These are phyloP conservation scores for Thermophis baileyi DNA, from an alignment of 2,113 vertebrate genomes.

Conservation along the genomic window DNA sequence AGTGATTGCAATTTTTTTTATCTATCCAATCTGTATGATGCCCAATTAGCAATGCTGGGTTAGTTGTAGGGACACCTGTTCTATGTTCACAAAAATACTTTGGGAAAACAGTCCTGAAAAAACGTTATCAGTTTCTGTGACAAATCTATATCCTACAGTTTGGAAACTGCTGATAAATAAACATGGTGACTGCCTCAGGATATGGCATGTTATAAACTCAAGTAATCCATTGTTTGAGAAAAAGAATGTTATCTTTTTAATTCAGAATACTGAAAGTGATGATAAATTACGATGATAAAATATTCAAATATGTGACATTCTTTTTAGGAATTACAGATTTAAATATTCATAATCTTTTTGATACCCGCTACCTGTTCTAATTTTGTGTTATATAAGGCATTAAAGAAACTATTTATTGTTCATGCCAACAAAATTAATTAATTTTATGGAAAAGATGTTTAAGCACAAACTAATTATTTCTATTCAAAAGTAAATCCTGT, in stretches of 20 bases:
- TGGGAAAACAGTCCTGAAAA: not conserved
- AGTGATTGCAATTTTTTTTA: not conserved
- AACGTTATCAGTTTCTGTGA: not conserved
- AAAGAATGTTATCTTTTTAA: not conserved
- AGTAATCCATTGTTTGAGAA: not conserved
- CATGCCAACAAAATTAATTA: not conserved
- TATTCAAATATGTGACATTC: not conserved
- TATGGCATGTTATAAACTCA: not conserved
- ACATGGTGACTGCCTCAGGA: constrained; percentile 1
- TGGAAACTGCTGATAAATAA: constrained; percentile 4
- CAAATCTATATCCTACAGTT: not conserved
- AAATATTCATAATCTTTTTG: not conserved
- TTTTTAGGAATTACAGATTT: not conserved
- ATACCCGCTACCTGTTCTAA: not conserved
- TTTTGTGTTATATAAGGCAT: not conserved
- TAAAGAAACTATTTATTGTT: not conserved
- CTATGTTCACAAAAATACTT: not conserved
- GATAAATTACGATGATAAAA: not conserved
- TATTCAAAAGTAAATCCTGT: not conserved
- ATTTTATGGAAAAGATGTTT: not conserved
- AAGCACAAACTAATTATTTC: not conserved
- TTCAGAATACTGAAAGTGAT: not conserved
- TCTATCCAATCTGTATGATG: not conserved
- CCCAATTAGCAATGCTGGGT: not conserved
- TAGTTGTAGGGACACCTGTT: not conserved